These are phyloP conservation scores for Anabacerthia variegaticeps DNA, from an alignment of 2,797 vertebrate species.

Conservation along the genomic window DNA sequence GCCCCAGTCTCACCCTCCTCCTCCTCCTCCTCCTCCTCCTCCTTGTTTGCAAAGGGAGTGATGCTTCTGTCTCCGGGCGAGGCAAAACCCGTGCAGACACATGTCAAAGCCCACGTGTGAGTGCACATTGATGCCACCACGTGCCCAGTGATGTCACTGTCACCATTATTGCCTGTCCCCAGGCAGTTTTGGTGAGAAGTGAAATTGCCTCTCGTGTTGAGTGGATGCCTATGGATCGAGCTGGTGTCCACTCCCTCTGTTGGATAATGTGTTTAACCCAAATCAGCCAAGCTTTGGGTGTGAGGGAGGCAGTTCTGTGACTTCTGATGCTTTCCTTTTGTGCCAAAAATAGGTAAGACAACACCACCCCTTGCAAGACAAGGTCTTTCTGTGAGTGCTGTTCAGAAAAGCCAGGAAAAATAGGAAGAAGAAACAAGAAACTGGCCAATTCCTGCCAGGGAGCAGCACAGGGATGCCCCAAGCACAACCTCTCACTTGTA, in stretches of 20 bases:
- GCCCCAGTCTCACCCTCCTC: background rate
- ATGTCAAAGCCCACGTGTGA: rapidly evolving
- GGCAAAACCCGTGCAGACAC: rapidly evolving
- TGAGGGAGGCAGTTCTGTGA: background rate
- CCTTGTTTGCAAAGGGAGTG: background rate
- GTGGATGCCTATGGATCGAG: background rate
- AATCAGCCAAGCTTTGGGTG: background rate
- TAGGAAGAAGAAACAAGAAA: background rate
- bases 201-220: rapidly evolving
- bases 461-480: background rate
- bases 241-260: rapidly evolving
- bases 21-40: background rate
- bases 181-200: background rate
- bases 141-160: rapidly evolving
- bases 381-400: background rate
- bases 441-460: background rate
- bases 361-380: background rate
- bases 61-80: rapidly evolving
- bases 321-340: background rate
- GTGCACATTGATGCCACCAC: rapidly evolving
- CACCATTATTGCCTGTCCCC: rapidly evolving
- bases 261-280: background rate
- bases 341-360: background rate
- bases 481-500: background rate
- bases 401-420: background rate